phyloP scores from a whole-genome alignment of 2,888 invertebrate genomes.

The Helleia helle region DNA sequence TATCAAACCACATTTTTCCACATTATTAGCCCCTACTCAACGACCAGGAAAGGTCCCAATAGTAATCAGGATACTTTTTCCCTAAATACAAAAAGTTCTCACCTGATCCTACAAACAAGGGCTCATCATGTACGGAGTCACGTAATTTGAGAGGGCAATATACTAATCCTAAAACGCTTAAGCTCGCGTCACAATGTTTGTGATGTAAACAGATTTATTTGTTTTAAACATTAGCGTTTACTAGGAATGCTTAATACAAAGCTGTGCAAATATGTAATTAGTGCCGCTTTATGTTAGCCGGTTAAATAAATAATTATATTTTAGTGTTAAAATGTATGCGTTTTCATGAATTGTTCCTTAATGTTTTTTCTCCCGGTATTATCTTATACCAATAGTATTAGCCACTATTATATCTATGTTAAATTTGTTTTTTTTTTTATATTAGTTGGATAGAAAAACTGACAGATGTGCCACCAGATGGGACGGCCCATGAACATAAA shows the following conservation, averaged over 20 bases:
- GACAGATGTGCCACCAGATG: too few relatives aligned
- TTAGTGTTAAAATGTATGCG: too few relatives aligned
- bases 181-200: conserved; percentile 51
- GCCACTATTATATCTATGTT: too few relatives aligned
- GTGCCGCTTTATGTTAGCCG: background rate
- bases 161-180: conserved; percentile 61
- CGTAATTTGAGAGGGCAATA: conserved; percentile 63
- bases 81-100: conserved; percentile 29
- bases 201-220: conserved; percentile 58
- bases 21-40: background rate
- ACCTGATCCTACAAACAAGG: conserved; percentile 51
- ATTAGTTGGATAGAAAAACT: too few relatives aligned
- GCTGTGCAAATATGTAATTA: background rate
- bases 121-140: conserved; percentile 53
- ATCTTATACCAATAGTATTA: too few relatives aligned
- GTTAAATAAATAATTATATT: background rate
- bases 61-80: conserved; percentile 19
- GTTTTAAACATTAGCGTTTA: conserved; percentile 47
- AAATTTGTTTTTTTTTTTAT: too few relatives aligned
- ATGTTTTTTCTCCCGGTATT: too few relatives aligned
- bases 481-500: too few relatives aligned
- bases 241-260: conserved; percentile 35
- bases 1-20: too few relatives aligned
- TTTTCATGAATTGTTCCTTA: too few relatives aligned
- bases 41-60: conserved; percentile 10